phyloP scores from a whole-genome alignment of 2,888 invertebrate species.

The Notodonta ziczac region DNA sequence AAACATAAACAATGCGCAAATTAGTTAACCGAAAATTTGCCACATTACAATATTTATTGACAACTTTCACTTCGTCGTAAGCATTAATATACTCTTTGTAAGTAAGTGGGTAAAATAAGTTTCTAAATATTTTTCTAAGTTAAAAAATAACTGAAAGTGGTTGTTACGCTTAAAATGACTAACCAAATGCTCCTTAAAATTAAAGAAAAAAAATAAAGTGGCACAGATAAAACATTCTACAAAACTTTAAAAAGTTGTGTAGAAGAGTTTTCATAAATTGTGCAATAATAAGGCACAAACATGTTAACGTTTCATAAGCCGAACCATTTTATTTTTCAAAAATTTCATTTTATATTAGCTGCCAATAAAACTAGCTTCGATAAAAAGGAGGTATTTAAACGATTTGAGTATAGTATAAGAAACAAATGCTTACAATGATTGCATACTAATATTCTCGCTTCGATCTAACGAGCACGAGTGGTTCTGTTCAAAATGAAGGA shows the following conservation, averaged over 20 bases:
- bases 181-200: constrained; percentile 70
- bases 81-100: constrained; percentile 50
- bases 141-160: constrained; percentile 60
- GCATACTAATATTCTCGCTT: constrained; percentile 21
- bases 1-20: constrained; percentile 82
- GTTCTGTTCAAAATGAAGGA: constrained; percentile 39
- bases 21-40: constrained; percentile 68
- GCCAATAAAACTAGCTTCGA: constrained; percentile 26
- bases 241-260: constrained; percentile 32
- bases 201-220: constrained; percentile 61
- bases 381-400: constrained; percentile 25
- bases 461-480: neutral
- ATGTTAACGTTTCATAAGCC: constrained; percentile 37
- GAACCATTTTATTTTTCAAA: constrained; percentile 26
- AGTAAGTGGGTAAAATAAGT: constrained; percentile 52
- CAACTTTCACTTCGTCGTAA: constrained; percentile 45
- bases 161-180: constrained; percentile 66
- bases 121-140: constrained; percentile 48
- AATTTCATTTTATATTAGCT: constrained; percentile 31
- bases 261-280: constrained; percentile 51
- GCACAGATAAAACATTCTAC: constrained; percentile 64
- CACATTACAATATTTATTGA: constrained; percentile 49
- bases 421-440: constrained; percentile 22
- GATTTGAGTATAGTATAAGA: constrained; percentile 26
- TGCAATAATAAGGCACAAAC: constrained; percentile 71